Conservation (phyloP, 2,113 vertebrate species). For the Pongo abelii region DNA sequence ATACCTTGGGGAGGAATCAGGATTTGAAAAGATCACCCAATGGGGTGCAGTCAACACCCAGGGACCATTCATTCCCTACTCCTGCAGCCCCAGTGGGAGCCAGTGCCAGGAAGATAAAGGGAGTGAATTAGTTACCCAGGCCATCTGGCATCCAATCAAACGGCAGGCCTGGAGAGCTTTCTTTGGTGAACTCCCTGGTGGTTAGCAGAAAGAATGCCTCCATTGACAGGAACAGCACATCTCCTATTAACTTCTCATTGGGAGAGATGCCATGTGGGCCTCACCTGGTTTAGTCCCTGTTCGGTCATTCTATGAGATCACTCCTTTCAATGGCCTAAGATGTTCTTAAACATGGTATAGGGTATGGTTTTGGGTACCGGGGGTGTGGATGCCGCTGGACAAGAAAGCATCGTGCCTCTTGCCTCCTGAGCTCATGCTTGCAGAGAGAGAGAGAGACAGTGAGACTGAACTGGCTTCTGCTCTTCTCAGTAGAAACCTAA, state of each 20-base stretch:
- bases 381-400: neutral
- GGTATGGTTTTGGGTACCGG: neutral
- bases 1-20: neutral
- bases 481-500: neutral
- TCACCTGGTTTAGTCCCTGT: neutral
- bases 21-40: neutral
- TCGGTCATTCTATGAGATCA: neutral
- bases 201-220: neutral
- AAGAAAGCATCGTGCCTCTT: neutral
- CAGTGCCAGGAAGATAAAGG: neutral
- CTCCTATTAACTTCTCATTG: neutral
- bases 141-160: neutral
- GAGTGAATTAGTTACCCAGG: neutral
- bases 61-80: neutral
- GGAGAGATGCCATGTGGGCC: neutral
- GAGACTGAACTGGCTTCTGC: neutral
- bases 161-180: neutral
- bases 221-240: neutral
- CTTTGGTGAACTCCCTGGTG: neutral
- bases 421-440: neutral
- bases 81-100: neutral
- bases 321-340: neutral
- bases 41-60: neutral
- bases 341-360: neutral
- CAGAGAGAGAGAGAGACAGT: neutral